A percentile compares a stretch with the other conserved stretches of the same genome.
Evolutionary conservation across 2,888 invertebrate genomes (phyloP).

Genomic region (Melieria crassipennis): DNA sequence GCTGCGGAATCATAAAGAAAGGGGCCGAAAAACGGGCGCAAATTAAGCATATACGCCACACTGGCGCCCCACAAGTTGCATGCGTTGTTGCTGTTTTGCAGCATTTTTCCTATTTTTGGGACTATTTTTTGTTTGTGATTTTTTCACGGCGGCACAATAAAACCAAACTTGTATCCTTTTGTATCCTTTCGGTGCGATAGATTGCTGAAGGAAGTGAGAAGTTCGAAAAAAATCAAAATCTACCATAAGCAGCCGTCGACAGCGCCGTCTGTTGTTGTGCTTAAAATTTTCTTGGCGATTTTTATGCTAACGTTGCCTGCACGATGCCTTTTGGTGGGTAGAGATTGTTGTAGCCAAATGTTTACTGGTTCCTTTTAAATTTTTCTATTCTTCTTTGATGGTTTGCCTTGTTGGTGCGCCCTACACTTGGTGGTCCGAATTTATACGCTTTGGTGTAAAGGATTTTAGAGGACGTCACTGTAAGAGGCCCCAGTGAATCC

Average conservation of each 20-base stretch:
- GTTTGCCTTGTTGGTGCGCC: too few relatives aligned
- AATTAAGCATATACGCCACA: conserved; percentile 37
- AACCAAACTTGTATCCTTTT: conserved; percentile 21
- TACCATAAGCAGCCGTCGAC: conserved; percentile 12
- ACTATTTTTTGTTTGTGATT: too few relatives aligned
- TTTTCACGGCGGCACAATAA: neutral
- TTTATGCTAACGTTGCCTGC: too few relatives aligned
- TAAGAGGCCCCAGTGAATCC: too few relatives aligned
- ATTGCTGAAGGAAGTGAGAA: neutral
- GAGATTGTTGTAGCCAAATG: too few relatives aligned
- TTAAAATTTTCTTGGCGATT: conserved; percentile 18
- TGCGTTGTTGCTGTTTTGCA: neutral
- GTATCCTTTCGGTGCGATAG: conserved; percentile 5
- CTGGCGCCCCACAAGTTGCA: conserved; percentile 25
- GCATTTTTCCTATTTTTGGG: neutral
- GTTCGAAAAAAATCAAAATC: conserved; percentile 16
- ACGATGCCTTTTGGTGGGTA: too few relatives aligned
- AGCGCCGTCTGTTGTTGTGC: conserved; percentile 26
- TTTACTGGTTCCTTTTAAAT: neutral
- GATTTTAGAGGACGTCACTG: too few relatives aligned
- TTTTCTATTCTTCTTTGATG: neutral
- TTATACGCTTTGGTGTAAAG: too few relatives aligned
- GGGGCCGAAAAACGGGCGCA: neutral
- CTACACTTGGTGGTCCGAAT: too few relatives aligned
- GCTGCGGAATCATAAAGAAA: neutral